A percentile compares a stretch with the other conserved stretches of the same genome.
These are phyloP conservation scores for Camponotus vicinus DNA, from an alignment of 1,140 invertebrate genomes.

Conservation along the genomic window DNA sequence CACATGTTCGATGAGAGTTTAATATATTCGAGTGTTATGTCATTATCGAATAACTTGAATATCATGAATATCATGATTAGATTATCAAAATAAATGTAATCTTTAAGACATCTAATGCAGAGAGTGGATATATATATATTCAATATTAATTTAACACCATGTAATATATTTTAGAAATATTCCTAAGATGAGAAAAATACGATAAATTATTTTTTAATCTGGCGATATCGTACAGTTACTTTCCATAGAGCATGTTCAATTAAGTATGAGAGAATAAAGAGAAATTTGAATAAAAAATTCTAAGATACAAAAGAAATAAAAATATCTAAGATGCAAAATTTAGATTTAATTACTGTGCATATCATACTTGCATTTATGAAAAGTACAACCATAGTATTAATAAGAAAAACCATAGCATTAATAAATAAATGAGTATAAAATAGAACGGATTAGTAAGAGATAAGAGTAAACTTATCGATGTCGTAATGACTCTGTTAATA, in stretches of 20 bases:
- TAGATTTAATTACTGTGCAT: not conserved
- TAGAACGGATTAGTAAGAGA: not conserved
- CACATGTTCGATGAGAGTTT: not conserved
- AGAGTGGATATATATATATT: not conserved
- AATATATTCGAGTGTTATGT: not conserved
- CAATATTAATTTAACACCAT: too few relatives aligned
- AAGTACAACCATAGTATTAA: not conserved
- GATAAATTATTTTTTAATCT: not conserved
- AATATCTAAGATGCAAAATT: not conserved
- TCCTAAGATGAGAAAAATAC: too few relatives aligned
- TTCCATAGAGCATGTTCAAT: too few relatives aligned
- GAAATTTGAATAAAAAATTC: too few relatives aligned
- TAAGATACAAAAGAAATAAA: too few relatives aligned
- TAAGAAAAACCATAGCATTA: constrained; percentile 5
- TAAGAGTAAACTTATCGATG: constrained; percentile 4
- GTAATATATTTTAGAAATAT: not conserved
- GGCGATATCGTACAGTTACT: not conserved
- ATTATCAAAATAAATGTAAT: not conserved
- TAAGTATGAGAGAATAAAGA: too few relatives aligned
- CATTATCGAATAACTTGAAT: not conserved
- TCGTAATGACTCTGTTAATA: not conserved
- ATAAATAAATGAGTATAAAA: not conserved
- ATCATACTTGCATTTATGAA: not conserved
- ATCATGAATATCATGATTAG: not conserved
- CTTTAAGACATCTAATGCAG: not conserved